Base-by-base conservation (phyloP, 2,113 vertebrate genomes). In the Gallinago paraguaiae region DNA sequence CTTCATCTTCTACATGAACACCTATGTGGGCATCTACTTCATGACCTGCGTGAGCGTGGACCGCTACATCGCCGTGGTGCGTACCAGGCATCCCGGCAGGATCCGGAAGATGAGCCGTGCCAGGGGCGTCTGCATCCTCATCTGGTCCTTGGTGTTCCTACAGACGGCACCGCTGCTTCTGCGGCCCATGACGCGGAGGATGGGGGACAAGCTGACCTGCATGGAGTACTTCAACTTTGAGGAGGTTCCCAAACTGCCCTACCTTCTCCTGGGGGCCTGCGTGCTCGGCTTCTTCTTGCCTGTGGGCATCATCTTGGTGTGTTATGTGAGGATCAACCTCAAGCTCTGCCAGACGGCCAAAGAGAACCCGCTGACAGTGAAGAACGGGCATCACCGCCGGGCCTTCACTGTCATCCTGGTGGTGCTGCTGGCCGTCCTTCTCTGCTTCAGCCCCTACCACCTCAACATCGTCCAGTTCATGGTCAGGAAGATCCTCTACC, bases 1-100 rank as follows among this genome's bases (percentile, higher is more conserved):
- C 1, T 97, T 99, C 43, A 70, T 98, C 4, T 98, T 98, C 93
- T 99, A 98, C 77, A 92, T 98, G 92, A 99, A 99, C 92, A 99
- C 98, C 10, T 98, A 99, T 0, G 97, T 98, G 56, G 98, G 98
- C 57, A 98, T 99, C 61, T 98, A 98, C 86, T 98, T 99, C 96
- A 98, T 98, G 98, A 98, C 98, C 39, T 99, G 98, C 0, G 97
- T 99, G 86, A 99, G 98, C 1, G 93, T 98, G 91, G 99, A 99
- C 94, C 97, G 98, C 50, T 99, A 98, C 64, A 86, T 99, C 6
- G 99, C 98, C 0, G 98, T 99, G 97, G 98, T 99, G 65, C 97
- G 97, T 57, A 96, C 98, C 39, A 98, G 96, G n/a, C 94, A 90
- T 28, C 90, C 98, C 2, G 75, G 95, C 86, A 96, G 88, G 65